Evolutionary conservation across 2,888 invertebrate genomes (phyloP), one percentile per base, ranked within the genome.

Genomic region (Rhyacophila evoluta): DNA sequence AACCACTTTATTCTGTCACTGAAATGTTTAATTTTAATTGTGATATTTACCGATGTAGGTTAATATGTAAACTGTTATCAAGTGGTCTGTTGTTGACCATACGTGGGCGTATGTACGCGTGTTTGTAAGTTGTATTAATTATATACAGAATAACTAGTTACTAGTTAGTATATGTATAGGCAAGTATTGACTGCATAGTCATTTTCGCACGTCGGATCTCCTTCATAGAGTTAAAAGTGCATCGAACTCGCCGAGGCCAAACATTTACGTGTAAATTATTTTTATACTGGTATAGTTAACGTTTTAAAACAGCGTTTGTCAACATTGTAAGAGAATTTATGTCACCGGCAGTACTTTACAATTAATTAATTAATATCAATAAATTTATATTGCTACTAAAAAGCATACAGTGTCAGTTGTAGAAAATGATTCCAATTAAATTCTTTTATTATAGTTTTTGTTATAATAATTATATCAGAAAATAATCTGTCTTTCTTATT

Each of bases 181-280:
- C 10, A 55, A 8, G 55, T 25, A 19, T 10, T 19, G 0, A 19
- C 41, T 41, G 41, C 41, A 55, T 55, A 25, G 25, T 8, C 5
- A 19, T 55, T 55, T 41, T 55, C 55, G 55, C 55, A 55, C 55
- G 55, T 55, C 55, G 55, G 19, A 55, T 55, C 55, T 55, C 55
- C 55, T 55, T 55, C 55, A 55, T 55, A 55, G 55, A 55, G 55
- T 19, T 55, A 19, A 8, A 55, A 55, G 55, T 55, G 55, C 55
- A 55, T 55, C 55, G 55, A 55, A 55, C 55, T 55, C 55, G 2
- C 1, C 55, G 55, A 55, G 55, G 55, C 55, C 55, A 55, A 55
- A 55, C 55, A 55, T 55, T 3, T 19, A 55, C 55, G n/a, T n/a
- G 55, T 19, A 25, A 5, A 19, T 15, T n/a, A 12, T 12, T 12